Conservation (phyloP, 2,888 invertebrate species). For the Hypolimnas misippus region DNA sequence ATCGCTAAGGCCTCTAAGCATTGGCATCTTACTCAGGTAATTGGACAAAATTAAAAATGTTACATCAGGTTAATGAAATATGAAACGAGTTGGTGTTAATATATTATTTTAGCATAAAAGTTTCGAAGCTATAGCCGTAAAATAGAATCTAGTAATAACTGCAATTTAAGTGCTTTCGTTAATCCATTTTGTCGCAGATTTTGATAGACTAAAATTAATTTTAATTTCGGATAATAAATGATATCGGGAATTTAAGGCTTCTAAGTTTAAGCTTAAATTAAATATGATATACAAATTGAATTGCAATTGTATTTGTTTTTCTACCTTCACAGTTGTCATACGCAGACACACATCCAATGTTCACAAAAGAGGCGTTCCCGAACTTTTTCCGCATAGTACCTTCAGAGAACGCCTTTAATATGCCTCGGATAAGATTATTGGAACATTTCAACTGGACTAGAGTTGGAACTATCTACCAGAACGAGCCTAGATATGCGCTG, state of each 20-base stretch:
- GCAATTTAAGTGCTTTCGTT: too few species aligned
- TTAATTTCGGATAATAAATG: too few species aligned
- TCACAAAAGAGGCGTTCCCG: constrained; percentile 95
- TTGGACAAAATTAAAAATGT: background rate
- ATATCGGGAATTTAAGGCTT: too few species aligned
- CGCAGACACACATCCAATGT: constrained; percentile 99
- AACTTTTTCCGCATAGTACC: constrained; percentile 99
- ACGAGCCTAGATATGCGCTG: constrained; percentile 96
- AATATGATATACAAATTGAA: too few species aligned
- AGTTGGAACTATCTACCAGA: constrained; percentile 98
- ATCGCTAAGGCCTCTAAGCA: constrained; percentile 98
- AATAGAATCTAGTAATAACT: too few species aligned
- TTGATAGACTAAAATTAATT: too few species aligned
- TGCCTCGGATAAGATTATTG: constrained; percentile 94
- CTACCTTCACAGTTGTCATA: constrained; percentile 89
- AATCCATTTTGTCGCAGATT: too few species aligned
- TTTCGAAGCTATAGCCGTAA: too few species aligned
- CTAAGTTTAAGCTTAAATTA: too few species aligned
- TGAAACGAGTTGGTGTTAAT: too few species aligned
- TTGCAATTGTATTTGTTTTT: background rate
- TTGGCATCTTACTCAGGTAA: constrained; percentile 97
- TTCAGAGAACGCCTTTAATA: constrained; percentile 97
- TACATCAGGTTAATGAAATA: too few species aligned
- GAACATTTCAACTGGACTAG: constrained; percentile 98
- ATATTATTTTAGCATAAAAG: too few species aligned